phyloP scores from a whole-genome alignment of 2,113 vertebrate species.

The Lipophrys pholis region DNA sequence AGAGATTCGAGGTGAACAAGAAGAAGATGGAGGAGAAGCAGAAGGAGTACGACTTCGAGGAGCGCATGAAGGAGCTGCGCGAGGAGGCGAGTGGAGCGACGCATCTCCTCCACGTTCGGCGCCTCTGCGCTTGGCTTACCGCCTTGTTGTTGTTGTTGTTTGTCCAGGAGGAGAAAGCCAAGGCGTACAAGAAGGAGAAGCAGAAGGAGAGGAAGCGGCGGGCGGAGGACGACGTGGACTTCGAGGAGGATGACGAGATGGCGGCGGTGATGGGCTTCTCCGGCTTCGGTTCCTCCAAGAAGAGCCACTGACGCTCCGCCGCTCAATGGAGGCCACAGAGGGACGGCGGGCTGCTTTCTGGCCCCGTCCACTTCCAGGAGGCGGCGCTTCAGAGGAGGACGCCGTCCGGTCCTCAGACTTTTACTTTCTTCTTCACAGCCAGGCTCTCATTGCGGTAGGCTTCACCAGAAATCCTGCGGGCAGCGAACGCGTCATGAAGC shows the following conservation, averaged over 20 bases:
- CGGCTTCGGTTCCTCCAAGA: conserved; percentile 95
- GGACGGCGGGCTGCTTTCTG: not conserved
- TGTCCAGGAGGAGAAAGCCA: conserved; percentile 95
- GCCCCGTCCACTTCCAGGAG: not conserved
- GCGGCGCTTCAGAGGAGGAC: not conserved
- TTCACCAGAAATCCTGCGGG: conserved; percentile 2
- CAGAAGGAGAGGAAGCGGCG: conserved; percentile 95
- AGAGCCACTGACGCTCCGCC: conserved; percentile 86
- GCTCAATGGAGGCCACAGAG: too few species aligned
- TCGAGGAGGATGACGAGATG: conserved; percentile 98
- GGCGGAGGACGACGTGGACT: conserved; percentile 92
- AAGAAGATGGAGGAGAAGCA: conserved; percentile 99
- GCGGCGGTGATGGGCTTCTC: conserved; percentile 99
- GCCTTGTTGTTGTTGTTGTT: not conserved
- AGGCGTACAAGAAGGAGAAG: conserved; percentile 98
- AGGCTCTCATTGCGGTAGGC: conserved; percentile 38
- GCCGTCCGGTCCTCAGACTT: conserved; percentile 17
- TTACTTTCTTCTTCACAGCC: not conserved
- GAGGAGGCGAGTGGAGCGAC: conserved; percentile 89
- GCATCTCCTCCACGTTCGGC: not conserved
- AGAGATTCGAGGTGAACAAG: conserved; percentile 96
- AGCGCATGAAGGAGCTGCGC: conserved; percentile 96
- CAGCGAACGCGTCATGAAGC: not conserved
- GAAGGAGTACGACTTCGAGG: conserved; percentile 99
- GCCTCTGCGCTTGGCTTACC: too few species aligned